Evolutionary conservation across 2,113 vertebrate species (phyloP).

Genomic region (Phrynosoma blainvillii): DNA sequence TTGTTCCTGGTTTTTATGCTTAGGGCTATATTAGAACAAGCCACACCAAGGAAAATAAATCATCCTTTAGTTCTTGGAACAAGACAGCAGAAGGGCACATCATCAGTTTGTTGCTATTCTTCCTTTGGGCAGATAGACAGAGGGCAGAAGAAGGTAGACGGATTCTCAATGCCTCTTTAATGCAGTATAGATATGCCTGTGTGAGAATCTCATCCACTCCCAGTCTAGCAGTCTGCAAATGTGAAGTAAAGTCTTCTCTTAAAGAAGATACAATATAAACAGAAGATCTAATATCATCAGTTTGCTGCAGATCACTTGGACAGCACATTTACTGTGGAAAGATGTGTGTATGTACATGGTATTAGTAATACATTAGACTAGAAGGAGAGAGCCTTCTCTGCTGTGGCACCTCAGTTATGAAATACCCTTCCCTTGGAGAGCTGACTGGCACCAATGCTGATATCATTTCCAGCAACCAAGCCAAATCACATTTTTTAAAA

Average conservation of each 20-base stretch:
- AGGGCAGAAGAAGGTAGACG: not conserved
- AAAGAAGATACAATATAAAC: not conserved
- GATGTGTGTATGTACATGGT: too few species aligned
- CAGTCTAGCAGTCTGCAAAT: not conserved
- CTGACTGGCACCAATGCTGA: too few species aligned
- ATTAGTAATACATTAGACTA: too few species aligned
- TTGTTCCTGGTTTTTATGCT: not conserved
- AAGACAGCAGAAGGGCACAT: slow-evolving; percentile 4
- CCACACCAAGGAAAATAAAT: slow-evolving; percentile 1
- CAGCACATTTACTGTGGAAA: too few species aligned
- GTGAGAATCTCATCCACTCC: too few species aligned
- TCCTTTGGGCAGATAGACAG: not conserved
- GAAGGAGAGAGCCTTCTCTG: not conserved
- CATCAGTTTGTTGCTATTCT: slow-evolving; percentile 43
- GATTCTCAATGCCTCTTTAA: not conserved
- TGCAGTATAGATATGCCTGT: not conserved
- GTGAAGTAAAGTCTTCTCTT: not conserved
- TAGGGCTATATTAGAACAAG: not conserved
- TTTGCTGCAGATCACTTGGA: not conserved
- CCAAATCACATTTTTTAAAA: too few species aligned
- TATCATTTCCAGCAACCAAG: too few species aligned
- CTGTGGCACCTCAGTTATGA: not conserved
- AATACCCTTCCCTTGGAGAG: not conserved
- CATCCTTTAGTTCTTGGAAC: slow-evolving; percentile 24
- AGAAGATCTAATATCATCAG: not conserved